Percentiles rank a stretch among this genome's conserved stretches.
Evolutionary conservation across 2,797 vertebrate genomes (phyloP).

Genomic region (Sebastes steindachneri): DNA sequence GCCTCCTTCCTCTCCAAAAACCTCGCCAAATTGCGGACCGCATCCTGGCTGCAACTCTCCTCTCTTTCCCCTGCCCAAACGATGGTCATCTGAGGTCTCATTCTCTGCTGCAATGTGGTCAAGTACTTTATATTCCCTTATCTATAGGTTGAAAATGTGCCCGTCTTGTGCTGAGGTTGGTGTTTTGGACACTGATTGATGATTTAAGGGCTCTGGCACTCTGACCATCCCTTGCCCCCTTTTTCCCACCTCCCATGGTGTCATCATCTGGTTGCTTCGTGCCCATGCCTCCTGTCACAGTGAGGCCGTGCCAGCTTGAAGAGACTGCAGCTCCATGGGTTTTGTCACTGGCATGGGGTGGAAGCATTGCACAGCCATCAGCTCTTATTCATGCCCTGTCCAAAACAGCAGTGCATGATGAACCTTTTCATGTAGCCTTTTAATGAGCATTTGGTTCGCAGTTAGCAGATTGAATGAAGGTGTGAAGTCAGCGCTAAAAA

Average conservation of each 20-base stretch:
- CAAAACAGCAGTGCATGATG: not conserved
- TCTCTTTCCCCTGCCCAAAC: not conserved
- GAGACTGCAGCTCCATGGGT: slow-evolving; percentile 32
- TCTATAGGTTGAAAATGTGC: not conserved
- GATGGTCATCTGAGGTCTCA: not conserved
- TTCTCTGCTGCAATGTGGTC: not conserved
- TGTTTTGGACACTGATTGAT: slow-evolving; percentile 48
- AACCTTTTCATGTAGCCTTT: slow-evolving; percentile 1
- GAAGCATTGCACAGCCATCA: slow-evolving; percentile 25
- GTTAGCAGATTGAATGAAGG: not conserved
- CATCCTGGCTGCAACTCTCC: not conserved
- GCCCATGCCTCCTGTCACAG: slow-evolving; percentile 61
- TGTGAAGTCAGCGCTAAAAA: not conserved
- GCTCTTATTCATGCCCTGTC: not conserved
- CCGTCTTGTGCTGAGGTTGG: slow-evolving; percentile 1
- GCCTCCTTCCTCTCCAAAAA: not conserved
- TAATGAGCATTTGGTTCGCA: not conserved
- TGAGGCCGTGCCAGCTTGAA: slow-evolving; percentile 55
- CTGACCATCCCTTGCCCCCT: slow-evolving; percentile 41
- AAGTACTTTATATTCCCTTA: not conserved
- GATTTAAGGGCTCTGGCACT: slow-evolving; percentile 36
- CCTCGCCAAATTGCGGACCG: not conserved
- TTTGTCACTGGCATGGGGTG: slow-evolving; percentile 37
- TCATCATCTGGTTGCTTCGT: slow-evolving; percentile 70
- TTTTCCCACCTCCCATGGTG: slow-evolving; percentile 52